phyloP scores from a whole-genome alignment of 2,888 invertebrate genomes.

The Nysson spinosus region DNA sequence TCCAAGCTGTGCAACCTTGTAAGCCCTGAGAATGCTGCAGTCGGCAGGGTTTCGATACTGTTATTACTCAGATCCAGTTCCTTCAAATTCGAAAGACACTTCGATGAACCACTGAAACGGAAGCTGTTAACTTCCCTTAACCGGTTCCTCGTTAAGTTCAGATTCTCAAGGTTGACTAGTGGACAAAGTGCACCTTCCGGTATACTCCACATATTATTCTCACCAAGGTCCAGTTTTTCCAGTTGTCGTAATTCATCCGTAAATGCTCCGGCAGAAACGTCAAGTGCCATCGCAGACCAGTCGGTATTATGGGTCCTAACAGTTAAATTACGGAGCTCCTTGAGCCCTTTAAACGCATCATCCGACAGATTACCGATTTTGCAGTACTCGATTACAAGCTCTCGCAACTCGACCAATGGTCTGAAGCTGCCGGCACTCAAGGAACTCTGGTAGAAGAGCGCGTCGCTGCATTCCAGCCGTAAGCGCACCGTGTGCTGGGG shows the following conservation, averaged over 20 bases:
- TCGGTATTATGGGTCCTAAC: constrained; percentile 90
- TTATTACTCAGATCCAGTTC: constrained; percentile 88
- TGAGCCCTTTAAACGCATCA: constrained; percentile 89
- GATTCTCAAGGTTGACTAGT: constrained; percentile 84
- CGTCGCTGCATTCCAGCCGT: constrained; percentile 88
- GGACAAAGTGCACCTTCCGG: constrained; percentile 88
- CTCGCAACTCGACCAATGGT: constrained; percentile 86
- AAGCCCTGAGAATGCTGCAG: constrained; percentile 85
- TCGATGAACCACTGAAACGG: constrained; percentile 83
- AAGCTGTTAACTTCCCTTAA: constrained; percentile 87
- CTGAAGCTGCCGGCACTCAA: constrained; percentile 87
- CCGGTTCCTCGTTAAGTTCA: constrained; percentile 89
- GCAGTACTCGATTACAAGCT: constrained; percentile 89
- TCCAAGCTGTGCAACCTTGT: constrained; percentile 85
- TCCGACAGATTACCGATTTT: constrained; percentile 89
- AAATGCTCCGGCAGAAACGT: constrained; percentile 86
- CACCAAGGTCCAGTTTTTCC: constrained; percentile 86
- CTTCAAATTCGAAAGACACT: constrained; percentile 85
- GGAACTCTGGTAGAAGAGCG: constrained; percentile 88
- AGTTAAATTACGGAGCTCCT: constrained; percentile 87
- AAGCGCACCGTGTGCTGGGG: constrained; percentile 88
- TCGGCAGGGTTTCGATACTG: constrained; percentile 86
- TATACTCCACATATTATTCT: constrained; percentile 89
- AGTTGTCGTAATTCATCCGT: constrained; percentile 85
- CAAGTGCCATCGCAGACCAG: constrained; percentile 89